Evolutionary conservation across 1,140 invertebrate genomes (phyloP).

Genomic region (Chironomus tepperi): DNA sequence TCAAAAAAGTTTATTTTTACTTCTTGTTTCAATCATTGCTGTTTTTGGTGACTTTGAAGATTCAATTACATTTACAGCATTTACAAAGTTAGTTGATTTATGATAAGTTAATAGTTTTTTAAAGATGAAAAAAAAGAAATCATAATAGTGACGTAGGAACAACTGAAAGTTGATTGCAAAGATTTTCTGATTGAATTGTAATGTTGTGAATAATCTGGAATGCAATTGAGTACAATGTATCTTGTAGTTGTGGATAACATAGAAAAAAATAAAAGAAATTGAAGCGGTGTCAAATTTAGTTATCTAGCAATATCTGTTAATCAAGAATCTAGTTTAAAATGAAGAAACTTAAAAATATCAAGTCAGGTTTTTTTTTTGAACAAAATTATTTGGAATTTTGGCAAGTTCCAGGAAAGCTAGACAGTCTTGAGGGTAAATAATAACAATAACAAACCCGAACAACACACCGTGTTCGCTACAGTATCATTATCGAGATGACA

Average conservation of each 20-base stretch:
- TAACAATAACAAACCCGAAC: too few relatives aligned
- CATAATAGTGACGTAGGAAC: background rate
- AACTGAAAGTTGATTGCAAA: background rate
- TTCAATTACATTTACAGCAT: background rate
- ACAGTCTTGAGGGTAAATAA: too few relatives aligned
- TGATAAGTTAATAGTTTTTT: too few relatives aligned
- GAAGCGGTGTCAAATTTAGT: too few relatives aligned
- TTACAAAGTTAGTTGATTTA: background rate
- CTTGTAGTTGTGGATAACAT: background rate
- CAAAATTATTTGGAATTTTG: too few relatives aligned
- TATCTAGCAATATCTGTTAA: too few relatives aligned
- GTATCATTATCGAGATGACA: too few relatives aligned
- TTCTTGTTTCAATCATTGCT: background rate
- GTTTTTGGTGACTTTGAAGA: constrained; percentile 18
- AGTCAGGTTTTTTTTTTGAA: too few relatives aligned
- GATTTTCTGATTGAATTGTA: background rate
- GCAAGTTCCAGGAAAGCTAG: too few relatives aligned
- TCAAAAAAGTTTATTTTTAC: background rate
- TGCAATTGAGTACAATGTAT: background rate
- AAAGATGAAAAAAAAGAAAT: background rate
- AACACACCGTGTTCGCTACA: too few relatives aligned
- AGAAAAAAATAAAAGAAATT: background rate
- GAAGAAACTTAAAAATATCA: too few relatives aligned
- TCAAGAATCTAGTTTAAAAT: too few relatives aligned
- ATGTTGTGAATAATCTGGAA: background rate